Percentiles rank a stretch among this genome's conserved stretches.
Evolutionary conservation across 2,113 vertebrate genomes (phyloP).

Genomic region (Anarrhichthys ocellatus): DNA sequence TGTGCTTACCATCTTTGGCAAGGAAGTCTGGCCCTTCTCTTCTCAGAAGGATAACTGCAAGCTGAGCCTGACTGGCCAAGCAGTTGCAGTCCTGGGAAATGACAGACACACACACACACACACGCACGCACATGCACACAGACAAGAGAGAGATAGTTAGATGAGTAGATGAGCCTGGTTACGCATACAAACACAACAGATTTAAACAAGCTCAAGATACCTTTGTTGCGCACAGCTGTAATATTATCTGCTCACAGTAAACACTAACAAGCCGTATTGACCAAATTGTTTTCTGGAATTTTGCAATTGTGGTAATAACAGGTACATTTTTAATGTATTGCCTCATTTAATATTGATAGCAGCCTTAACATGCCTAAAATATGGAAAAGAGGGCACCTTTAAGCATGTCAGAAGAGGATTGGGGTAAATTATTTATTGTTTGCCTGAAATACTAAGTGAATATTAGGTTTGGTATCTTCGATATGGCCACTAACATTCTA

Average conservation of each 20-base stretch:
- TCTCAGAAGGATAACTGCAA: conserved; percentile 89
- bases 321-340: neutral
- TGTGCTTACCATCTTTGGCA: conserved; percentile 89
- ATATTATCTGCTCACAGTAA: neutral
- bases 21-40: conserved; percentile 93
- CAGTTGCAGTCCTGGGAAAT: conserved; percentile 89
- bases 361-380: conserved; percentile 2
- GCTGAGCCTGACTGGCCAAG: conserved; percentile 91
- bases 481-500: neutral
- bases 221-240: neutral
- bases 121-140: conserved; percentile 9
- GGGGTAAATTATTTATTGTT: too few species aligned
- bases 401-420: neutral
- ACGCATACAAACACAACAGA: neutral
- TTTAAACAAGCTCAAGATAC: neutral
- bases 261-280: neutral
- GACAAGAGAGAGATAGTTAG: neutral
- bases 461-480: neutral
- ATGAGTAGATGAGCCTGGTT: neutral
- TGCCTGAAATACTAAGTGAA: neutral
- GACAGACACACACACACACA: neutral
- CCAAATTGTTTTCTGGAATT: neutral
- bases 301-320: conserved; percentile 6
- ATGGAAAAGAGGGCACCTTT: conserved; percentile 3
- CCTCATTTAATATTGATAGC: conserved; percentile 9